Evolutionary conservation across 2,113 vertebrate genomes (phyloP).

Genomic region (Tachysurus vachellii): DNA sequence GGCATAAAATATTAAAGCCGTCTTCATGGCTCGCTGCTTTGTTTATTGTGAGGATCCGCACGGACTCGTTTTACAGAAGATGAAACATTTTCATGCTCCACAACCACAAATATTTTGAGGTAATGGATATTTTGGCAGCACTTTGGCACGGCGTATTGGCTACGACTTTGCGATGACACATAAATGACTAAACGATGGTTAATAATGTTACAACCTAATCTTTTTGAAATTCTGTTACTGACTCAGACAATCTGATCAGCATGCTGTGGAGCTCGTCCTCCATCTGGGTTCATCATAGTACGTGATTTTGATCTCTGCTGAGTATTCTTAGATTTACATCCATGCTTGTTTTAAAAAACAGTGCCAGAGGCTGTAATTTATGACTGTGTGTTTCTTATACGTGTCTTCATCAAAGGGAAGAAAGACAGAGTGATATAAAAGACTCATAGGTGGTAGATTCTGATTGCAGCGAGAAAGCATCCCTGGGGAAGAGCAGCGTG

Average conservation of each 20-base stretch:
- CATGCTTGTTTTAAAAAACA: neutral
- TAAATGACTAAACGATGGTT: neutral
- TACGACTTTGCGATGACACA: neutral
- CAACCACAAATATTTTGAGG: neutral
- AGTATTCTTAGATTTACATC: slow-evolving; percentile 31
- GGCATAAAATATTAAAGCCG: neutral
- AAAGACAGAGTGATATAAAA: slow-evolving; percentile 22
- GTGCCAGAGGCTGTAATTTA: slow-evolving; percentile 11
- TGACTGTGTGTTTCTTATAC: slow-evolving; percentile 26
- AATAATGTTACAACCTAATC: neutral
- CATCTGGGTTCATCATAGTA: slow-evolving; percentile 27
- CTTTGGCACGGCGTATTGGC: neutral
- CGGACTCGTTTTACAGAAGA: neutral
- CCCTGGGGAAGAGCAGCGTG: slow-evolving; percentile 4
- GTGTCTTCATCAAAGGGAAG: slow-evolving; percentile 33
- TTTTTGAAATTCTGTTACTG: slow-evolving; percentile 11
- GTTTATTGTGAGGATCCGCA: neutral
- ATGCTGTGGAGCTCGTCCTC: neutral
- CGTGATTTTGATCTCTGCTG: neutral
- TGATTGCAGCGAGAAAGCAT: slow-evolving; percentile 37
- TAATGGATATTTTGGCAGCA: neutral
- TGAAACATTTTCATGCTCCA: neutral
- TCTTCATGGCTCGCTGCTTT: neutral
- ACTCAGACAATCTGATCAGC: slow-evolving; percentile 8
- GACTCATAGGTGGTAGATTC: slow-evolving; percentile 27